Percentiles rank a stretch among this genome's conserved stretches.
These are phyloP conservation scores for Rhagoletis pomonella DNA, from an alignment of 1,140 invertebrate genomes.

Conservation along the genomic window DNA sequence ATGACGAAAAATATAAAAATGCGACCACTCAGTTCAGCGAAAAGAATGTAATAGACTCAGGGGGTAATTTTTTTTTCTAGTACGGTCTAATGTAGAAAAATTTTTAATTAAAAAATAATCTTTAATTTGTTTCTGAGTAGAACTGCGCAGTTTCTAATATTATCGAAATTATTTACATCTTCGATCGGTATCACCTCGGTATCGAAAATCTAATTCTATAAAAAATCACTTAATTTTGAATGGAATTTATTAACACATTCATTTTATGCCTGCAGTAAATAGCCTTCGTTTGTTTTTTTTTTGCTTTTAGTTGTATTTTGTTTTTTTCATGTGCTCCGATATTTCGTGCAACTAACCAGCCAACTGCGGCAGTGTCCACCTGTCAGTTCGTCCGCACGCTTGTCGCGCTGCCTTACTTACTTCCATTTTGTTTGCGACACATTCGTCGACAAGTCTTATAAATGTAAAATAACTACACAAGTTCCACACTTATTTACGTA, in stretches of 20 bases:
- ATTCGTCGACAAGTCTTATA: neutral
- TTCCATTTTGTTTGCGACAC: neutral
- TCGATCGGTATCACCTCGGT: too few relatives aligned
- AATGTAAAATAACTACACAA: neutral
- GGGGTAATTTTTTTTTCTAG: too few relatives aligned
- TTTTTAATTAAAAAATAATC: too few relatives aligned
- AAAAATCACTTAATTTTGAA: neutral
- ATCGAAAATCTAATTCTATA: neutral
- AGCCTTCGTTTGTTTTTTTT: neutral
- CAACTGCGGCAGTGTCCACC: neutral
- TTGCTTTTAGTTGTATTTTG: neutral
- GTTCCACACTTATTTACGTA: neutral
- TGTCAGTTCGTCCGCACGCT: neutral
- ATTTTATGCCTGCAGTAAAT: neutral
- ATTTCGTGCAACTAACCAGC: neutral
- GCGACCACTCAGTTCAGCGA: too few relatives aligned
- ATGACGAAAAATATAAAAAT: too few relatives aligned
- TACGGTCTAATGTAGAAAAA: too few relatives aligned
- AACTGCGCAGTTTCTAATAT: too few relatives aligned
- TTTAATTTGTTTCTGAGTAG: too few relatives aligned
- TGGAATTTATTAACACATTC: conserved; percentile 1
- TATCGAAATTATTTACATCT: too few relatives aligned
- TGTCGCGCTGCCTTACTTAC: neutral
- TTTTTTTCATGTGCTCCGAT: neutral
- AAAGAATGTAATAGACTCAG: too few relatives aligned